A percentile compares a stretch with the other conserved stretches of the same genome.
These are phyloP conservation scores for Poeciliopsis infans DNA, from an alignment of 2,797 vertebrate genomes.

Conservation along the genomic window DNA sequence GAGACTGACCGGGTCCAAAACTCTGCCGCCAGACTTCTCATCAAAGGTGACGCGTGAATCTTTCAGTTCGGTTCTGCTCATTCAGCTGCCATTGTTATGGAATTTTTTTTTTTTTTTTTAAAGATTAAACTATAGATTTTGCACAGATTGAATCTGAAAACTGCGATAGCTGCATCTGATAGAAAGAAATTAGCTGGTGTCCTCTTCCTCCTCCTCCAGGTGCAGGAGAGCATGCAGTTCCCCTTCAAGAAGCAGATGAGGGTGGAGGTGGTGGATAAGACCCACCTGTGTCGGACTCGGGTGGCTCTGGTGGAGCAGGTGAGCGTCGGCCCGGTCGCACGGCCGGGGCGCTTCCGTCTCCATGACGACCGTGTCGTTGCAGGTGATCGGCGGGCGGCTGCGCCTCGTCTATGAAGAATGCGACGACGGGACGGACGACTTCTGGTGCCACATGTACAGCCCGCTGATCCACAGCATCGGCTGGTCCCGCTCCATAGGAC, in stretches of 20 bases:
- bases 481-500: conserved; percentile 95
- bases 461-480: conserved; percentile 94
- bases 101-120: background rate
- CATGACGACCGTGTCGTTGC: background rate
- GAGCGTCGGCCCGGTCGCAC: background rate
- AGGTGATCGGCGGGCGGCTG: conserved; percentile 88
- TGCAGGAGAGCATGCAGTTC: conserved; percentile 92
- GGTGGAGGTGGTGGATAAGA: conserved; percentile 96
- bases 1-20: conserved; percentile 92
- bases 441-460: conserved; percentile 98
- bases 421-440: conserved; percentile 92
- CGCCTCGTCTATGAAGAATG: conserved; percentile 93
- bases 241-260: conserved; percentile 94
- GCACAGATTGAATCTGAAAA: background rate
- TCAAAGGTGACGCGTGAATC: conserved; percentile 81
- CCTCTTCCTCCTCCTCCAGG: conserved; percentile 71
- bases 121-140: background rate
- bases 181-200: too few relatives aligned
- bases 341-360: accelerated
- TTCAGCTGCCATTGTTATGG: background rate
- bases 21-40: conserved; percentile 90
- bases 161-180: too few relatives aligned
- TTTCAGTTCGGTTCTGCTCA: background rate
- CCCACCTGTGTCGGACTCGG: conserved; percentile 91
- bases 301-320: conserved; percentile 91